These are phyloP conservation scores for Drosophila paucipuncta DNA, from an alignment of 2,888 invertebrate genomes.

Conservation along the genomic window DNA sequence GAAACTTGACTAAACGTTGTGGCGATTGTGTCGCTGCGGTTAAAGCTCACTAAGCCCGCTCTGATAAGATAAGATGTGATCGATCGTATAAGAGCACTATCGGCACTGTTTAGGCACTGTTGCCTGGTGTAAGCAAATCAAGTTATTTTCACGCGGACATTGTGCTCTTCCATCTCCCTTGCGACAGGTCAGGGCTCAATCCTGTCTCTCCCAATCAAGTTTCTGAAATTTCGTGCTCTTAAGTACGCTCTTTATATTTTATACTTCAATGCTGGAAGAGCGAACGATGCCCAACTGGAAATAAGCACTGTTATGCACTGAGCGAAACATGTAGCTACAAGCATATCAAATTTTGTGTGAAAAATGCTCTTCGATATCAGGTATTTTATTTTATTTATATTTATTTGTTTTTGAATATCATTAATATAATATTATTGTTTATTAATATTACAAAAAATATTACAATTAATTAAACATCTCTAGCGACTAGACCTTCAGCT, in stretches of 20 bases:
- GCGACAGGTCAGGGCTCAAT: conserved; percentile 61
- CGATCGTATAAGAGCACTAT: conserved; percentile 52
- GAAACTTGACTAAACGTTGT: conserved; percentile 65
- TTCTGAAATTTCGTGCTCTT: conserved; percentile 6
- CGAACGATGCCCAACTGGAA: not conserved
- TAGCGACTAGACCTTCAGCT: no score
- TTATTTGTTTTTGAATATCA: not conserved
- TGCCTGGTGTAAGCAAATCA: not conserved
- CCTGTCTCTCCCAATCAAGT: conserved; percentile 33
- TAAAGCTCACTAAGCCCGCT: conserved; percentile 47
- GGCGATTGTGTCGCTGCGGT: conserved; percentile 24
- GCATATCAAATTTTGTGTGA: not conserved
- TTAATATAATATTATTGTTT: not conserved
- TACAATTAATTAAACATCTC: no score
- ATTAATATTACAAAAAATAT: no score
- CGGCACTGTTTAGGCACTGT: no score
- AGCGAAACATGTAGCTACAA: not conserved
- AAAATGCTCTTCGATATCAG: not conserved
- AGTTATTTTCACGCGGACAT: not conserved
- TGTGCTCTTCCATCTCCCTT: conserved; percentile 29
- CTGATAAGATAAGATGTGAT: conserved; percentile 69
- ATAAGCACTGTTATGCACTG: conserved; percentile 8
- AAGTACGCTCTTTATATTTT: not conserved
- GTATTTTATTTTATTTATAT: not conserved
- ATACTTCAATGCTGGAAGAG: not conserved